Evolutionary conservation across 2,113 vertebrate species (phyloP).

Genomic region (Delphinus delphis): DNA sequence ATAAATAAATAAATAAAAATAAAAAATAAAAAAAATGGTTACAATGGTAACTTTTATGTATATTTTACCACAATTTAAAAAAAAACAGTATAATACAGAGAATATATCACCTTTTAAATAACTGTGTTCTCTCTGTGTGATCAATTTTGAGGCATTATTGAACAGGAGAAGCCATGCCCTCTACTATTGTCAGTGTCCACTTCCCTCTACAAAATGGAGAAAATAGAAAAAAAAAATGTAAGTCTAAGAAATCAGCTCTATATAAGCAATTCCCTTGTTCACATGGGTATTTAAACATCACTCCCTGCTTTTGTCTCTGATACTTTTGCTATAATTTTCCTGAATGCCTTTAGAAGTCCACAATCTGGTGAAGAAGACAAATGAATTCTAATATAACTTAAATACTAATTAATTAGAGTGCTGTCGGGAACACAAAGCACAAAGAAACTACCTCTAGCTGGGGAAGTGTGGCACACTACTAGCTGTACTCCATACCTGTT

Average conservation of each 20-base stretch:
- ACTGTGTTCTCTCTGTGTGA: background rate
- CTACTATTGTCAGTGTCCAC: background rate
- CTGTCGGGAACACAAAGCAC: background rate
- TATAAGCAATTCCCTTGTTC: background rate
- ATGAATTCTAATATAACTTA: background rate
- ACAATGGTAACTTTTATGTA: background rate
- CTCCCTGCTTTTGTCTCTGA: background rate
- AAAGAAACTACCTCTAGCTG: background rate
- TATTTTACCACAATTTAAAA: background rate
- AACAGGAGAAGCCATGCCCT: background rate
- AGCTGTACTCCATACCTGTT: background rate
- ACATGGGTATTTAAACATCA: background rate
- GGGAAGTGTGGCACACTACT: background rate
- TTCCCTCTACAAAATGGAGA: background rate
- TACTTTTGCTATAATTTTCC: conserved; percentile 27
- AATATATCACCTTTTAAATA: background rate
- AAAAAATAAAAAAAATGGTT: background rate
- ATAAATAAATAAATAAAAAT: no score
- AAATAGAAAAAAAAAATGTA: background rate
- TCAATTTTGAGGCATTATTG: background rate
- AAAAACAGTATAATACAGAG: background rate
- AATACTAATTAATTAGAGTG: background rate
- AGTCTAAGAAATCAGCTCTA: background rate
- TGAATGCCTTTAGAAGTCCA: conserved; percentile 2
- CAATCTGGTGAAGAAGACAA: background rate